These are phyloP conservation scores for Peromyscus maniculatus DNA, from an alignment of 2,113 vertebrate genomes.

Conservation along the genomic window DNA sequence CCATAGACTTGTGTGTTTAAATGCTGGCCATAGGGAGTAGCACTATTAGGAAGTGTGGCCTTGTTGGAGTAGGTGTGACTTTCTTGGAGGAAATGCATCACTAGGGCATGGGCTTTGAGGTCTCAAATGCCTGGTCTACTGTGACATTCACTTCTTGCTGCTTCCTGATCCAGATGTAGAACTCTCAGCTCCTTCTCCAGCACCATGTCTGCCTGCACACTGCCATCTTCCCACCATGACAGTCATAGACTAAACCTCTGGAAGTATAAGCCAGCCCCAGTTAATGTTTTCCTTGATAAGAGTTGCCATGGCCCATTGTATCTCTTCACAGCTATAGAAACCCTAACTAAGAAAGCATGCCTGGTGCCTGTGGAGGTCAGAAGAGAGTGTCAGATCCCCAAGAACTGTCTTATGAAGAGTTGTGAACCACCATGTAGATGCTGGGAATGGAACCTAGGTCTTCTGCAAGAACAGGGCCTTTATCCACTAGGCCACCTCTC, in stretches of 20 bases:
- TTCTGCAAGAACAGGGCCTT: background rate
- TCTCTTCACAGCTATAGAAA: background rate
- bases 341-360: background rate
- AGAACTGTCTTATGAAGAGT: background rate
- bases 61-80: background rate
- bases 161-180: background rate
- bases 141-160: background rate
- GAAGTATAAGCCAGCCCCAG: background rate
- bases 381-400: background rate
- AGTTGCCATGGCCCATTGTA: background rate
- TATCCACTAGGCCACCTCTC: background rate
- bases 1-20: background rate
- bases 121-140: background rate
- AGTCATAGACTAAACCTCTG: background rate
- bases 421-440: background rate
- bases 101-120: background rate
- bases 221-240: background rate
- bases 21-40: background rate
- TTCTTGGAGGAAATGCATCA: background rate
- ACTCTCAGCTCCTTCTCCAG: background rate
- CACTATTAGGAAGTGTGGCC: background rate
- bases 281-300: background rate
- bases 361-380: background rate
- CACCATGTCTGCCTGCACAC: background rate
- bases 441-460: background rate